A percentile compares a stretch with the other conserved stretches of the same genome.
These are phyloP conservation scores for Promerops cafer DNA, from an alignment of 2,113 vertebrate species.

Conservation along the genomic window DNA sequence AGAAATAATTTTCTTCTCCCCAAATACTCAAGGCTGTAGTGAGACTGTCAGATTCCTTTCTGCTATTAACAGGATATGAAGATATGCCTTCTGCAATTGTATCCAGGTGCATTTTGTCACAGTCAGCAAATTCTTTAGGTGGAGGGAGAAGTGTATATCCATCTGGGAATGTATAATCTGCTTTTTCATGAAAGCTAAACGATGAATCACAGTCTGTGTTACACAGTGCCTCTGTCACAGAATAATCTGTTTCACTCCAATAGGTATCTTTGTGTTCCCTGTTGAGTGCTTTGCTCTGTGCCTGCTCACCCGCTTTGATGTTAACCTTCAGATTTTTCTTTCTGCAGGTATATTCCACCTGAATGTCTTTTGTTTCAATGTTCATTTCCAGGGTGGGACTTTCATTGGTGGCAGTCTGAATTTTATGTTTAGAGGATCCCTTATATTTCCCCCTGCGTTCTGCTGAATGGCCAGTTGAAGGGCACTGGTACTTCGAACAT, in stretches of 20 bases:
- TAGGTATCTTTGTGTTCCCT: neutral
- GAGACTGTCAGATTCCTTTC: neutral
- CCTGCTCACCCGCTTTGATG: slow-evolving; percentile 33
- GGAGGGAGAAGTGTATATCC: slow-evolving; percentile 55
- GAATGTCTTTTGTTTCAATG: slow-evolving; percentile 50
- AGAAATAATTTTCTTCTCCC: neutral
- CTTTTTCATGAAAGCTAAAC: slow-evolving; percentile 17
- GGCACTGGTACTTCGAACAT: neutral
- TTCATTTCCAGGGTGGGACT: slow-evolving; percentile 59
- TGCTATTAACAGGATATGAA: slow-evolving; percentile 11
- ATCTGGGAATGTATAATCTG: slow-evolving; percentile 5
- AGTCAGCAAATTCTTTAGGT: slow-evolving; percentile 67
- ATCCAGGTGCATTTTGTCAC: slow-evolving; percentile 34
- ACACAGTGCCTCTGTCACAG: slow-evolving; percentile 7
- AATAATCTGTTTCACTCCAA: slow-evolving; percentile 43
- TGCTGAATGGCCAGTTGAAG: neutral
- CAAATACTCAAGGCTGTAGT: neutral
- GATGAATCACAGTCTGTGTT: slow-evolving; percentile 20
- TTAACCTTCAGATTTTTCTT: slow-evolving; percentile 56
- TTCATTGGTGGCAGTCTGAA: neutral
- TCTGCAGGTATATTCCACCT: slow-evolving; percentile 35
- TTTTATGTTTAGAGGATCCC: neutral
- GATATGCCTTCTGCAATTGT: slow-evolving; percentile 45
- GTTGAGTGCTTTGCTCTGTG: neutral
- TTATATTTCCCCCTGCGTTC: neutral